A percentile compares a stretch with the other conserved stretches of the same genome.
phyloP scores from a whole-genome alignment of 2,888 invertebrate species.

The Netelia fuscicornis region DNA sequence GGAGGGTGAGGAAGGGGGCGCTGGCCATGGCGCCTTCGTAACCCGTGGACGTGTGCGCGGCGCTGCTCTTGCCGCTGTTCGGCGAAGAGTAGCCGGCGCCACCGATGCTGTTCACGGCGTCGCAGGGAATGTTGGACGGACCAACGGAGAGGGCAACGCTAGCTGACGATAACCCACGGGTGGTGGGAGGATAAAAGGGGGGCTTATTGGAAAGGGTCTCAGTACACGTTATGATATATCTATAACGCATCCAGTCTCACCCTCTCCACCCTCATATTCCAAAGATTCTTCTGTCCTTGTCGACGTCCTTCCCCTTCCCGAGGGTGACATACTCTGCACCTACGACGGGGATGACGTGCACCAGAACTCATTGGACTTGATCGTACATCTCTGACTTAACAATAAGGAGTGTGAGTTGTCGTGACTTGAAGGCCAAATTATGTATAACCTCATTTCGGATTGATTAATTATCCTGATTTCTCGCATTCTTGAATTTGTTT shows the following conservation, averaged over 20 bases:
- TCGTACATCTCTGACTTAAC: not conserved
- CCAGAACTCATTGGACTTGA: not conserved
- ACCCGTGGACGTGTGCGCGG: constrained; percentile 47
- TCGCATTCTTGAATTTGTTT: no score
- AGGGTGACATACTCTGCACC: not conserved
- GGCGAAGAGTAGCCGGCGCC: constrained; percentile 58
- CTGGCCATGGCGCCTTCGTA: constrained; percentile 39
- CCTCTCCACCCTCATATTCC: constrained; percentile 81
- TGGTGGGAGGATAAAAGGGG: constrained; percentile 57
- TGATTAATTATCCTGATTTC: no score
- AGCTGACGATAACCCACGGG: constrained; percentile 56
- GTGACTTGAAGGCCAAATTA: no score
- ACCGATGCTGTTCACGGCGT: constrained; percentile 69
- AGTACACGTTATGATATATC: constrained; percentile 51
- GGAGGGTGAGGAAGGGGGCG: constrained; percentile 31
- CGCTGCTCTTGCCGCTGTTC: constrained; percentile 56
- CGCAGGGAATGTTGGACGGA: constrained; percentile 70
- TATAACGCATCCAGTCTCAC: constrained; percentile 36
- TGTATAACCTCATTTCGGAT: no score
- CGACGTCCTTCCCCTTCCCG: not conserved
- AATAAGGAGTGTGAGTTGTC: not conserved
- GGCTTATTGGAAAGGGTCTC: constrained; percentile 47
- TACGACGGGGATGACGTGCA: not conserved
- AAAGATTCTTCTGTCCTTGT: constrained; percentile 74
- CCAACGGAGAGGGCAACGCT: constrained; percentile 69